Evolutionary conservation across 2,888 invertebrate genomes (phyloP).

Genomic region (Gisinianus flammeolus): DNA sequence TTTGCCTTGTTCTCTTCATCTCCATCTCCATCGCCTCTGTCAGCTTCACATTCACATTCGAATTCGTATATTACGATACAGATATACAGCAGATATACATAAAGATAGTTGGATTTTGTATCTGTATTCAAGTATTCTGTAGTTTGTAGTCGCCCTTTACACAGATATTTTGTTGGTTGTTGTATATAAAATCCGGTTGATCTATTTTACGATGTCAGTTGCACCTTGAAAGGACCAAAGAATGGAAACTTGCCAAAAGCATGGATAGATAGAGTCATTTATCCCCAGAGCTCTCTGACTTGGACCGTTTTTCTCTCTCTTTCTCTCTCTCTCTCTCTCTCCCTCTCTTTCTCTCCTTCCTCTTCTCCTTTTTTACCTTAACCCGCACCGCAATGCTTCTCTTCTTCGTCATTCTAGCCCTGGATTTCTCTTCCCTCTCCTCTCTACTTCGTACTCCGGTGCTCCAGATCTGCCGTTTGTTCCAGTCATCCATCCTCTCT

Average conservation of each 20-base stretch:
- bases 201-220: conserved; percentile 13
- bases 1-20: too few relatives aligned
- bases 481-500: not conserved
- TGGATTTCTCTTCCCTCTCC: not conserved
- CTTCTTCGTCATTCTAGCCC: not conserved
- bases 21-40: too few relatives aligned
- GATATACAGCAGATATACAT: too few relatives aligned
- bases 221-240: not conserved
- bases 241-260: conserved; percentile 18
- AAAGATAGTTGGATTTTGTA: too few relatives aligned
- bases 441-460: not conserved
- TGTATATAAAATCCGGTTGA: not conserved
- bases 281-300: not conserved
- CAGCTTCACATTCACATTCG: too few relatives aligned
- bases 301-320: not conserved
- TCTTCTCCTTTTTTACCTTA: not conserved
- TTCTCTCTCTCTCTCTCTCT: not conserved
- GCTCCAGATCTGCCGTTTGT: not conserved
- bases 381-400: not conserved
- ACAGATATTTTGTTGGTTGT: too few relatives aligned
- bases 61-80: too few relatives aligned
- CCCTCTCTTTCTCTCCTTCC: not conserved
- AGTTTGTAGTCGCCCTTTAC: too few relatives aligned
- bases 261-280: not conserved
- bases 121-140: too few relatives aligned